These are phyloP conservation scores for Oncopodura yosiiana DNA, from an alignment of 1,140 invertebrate species.

Conservation along the genomic window DNA sequence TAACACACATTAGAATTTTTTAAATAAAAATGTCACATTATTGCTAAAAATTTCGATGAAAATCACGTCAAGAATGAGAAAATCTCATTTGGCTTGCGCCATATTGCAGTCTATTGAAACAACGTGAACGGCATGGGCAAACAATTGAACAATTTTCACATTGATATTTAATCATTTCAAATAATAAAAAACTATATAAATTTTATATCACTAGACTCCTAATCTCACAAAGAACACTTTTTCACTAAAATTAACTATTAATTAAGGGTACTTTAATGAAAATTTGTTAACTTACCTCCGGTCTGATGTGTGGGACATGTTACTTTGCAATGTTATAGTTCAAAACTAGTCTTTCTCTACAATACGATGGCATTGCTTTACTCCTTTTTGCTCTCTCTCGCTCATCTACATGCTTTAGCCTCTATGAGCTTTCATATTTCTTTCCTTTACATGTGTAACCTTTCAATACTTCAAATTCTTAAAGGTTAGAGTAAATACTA, in stretches of 20 bases:
- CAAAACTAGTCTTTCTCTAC: too few relatives aligned
- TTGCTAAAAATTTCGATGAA: neutral
- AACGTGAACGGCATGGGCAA: conserved; percentile 24
- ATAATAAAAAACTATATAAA: neutral
- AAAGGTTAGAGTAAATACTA: too few relatives aligned
- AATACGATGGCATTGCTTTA: too few relatives aligned
- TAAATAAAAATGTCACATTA: neutral
- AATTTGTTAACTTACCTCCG: conserved; percentile 53
- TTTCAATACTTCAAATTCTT: too few relatives aligned
- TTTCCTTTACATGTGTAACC: too few relatives aligned
- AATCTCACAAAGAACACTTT: neutral
- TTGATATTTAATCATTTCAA: neutral
- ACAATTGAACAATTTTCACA: neutral
- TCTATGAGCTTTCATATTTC: too few relatives aligned
- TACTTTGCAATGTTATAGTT: conserved; percentile 51
- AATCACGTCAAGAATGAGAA: neutral
- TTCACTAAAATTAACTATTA: neutral
- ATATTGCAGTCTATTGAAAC: conserved; percentile 29
- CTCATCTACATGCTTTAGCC: too few relatives aligned
- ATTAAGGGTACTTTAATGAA: conserved; percentile 1
- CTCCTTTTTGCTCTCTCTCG: too few relatives aligned
- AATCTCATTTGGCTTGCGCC: conserved; percentile 20
- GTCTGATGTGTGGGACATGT: conserved; percentile 63
- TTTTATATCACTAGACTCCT: neutral
- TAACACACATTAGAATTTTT: conserved; percentile 6